Evolutionary conservation across 2,888 invertebrate genomes (phyloP), one percentile per base, ranked within the genome.

Genomic region (Stratiomys singularior): DNA sequence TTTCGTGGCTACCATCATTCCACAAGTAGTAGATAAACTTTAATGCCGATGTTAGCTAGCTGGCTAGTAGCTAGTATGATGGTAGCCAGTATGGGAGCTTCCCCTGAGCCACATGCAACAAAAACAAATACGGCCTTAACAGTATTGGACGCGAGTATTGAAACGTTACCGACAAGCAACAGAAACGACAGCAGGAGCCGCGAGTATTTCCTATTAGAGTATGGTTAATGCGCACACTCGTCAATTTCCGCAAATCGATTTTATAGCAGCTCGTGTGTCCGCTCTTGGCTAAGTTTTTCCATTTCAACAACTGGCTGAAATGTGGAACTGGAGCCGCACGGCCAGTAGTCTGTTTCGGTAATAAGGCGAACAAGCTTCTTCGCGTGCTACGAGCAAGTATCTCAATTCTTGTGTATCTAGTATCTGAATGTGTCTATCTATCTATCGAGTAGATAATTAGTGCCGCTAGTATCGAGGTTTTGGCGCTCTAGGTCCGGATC

Each of bases 191-290:
- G 37, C 37, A 37, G 37, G 37, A 37, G 37, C n/a, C 37, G 37
- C 37, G 37, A 37, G 37, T 37, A 37, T 80, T 80, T 80, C 80
- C 79, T 80, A 79, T 81, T 81, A 69, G 25, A 69, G 69, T 58
- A 37, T 37, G 37, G 60, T 81, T 77, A 81, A 71, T 80, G 83
- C 83, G 83, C 82, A 82, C 77, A 81, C 82, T 82, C 83, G 80
- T 82, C 81, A 79, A 82, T 81, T 81, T 82, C 82, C 81, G 82
- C 81, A 81, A 82, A 82, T 83, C 83, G 82, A 82, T 82, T 80
- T 79, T 64, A 27, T 63, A 56, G 72, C 28, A 47, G 37, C 64
- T 76, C 47, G 66, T 72, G 18, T 63, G 76, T 76, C 76, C 66
- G 76, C 30, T 67, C 67, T 44, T 67, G 21, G 44, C 46, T 9